Evolutionary conservation across 2,113 vertebrate genomes (phyloP).

Genomic region (Cygnus buccinator): DNA sequence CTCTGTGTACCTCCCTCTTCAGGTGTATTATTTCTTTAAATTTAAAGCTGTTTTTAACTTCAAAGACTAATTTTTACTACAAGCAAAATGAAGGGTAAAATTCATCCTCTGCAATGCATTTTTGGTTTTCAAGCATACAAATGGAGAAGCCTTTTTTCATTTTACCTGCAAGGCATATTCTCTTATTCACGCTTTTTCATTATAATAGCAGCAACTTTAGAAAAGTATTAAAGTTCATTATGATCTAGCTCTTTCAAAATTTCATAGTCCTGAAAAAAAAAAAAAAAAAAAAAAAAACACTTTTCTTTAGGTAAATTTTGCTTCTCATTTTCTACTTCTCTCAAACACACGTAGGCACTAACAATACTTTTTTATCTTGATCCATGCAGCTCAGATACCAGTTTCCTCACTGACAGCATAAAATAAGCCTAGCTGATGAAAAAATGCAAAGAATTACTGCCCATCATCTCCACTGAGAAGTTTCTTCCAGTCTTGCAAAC

Average conservation of each 20-base stretch:
- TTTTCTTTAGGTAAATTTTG: background rate
- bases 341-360: background rate
- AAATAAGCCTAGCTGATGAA: background rate
- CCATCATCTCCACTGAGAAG: background rate
- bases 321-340: conserved; percentile 22
- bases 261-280: background rate
- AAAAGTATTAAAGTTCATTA: conserved; percentile 48
- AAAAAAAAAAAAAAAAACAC: background rate
- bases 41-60: conserved; percentile 48
- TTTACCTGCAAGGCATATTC: conserved; percentile 66
- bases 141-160: background rate
- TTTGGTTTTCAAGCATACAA: conserved; percentile 49
- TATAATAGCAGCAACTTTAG: conserved; percentile 44
- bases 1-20: conserved; percentile 28
- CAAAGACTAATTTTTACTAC: conserved; percentile 55
- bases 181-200: conserved; percentile 55
- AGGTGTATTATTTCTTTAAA: conserved; percentile 28
- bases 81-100: conserved; percentile 51
- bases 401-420: conserved; percentile 17
- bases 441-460: background rate
- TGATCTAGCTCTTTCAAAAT: conserved; percentile 31
- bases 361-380: background rate
- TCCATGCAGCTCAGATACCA: background rate
- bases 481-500: background rate
- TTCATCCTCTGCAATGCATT: conserved; percentile 28